Evolutionary conservation across 2,888 invertebrate species (phyloP).

Genomic region (Amphipyra tragopoginis): DNA sequence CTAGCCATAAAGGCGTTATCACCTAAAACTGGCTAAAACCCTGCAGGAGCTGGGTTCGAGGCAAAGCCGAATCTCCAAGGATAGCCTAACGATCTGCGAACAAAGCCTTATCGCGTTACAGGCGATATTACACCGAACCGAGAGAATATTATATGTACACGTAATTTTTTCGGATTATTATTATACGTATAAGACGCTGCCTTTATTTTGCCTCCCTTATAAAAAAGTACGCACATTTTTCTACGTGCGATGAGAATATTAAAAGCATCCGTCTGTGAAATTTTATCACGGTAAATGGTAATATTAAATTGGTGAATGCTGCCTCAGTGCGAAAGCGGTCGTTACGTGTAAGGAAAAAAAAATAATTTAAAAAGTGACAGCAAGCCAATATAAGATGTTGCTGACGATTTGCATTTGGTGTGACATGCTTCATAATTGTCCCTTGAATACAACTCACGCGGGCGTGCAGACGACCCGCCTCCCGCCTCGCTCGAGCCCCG

Average conservation of each 20-base stretch:
- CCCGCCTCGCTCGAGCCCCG: too few relatives aligned
- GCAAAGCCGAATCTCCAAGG: conserved; percentile 44
- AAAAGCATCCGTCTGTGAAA: conserved; percentile 40
- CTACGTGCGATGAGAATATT: conserved; percentile 38
- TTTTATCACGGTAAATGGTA: conserved; percentile 23
- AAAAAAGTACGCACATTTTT: conserved; percentile 44
- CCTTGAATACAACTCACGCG: too few relatives aligned
- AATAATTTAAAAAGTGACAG: too few relatives aligned
- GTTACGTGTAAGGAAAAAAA: too few relatives aligned
- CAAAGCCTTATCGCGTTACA: conserved; percentile 49
- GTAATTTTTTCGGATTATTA: conserved; percentile 44
- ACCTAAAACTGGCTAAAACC: conserved; percentile 22
- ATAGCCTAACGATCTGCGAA: conserved; percentile 48
- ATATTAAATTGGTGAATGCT: conserved; percentile 37
- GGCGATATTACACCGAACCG: conserved; percentile 28
- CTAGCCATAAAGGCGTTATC: conserved; percentile 42
- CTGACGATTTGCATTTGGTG: too few relatives aligned
- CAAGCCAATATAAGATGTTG: too few relatives aligned
- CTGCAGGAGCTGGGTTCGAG: conserved; percentile 25
- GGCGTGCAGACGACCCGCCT: too few relatives aligned
- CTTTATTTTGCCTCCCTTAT: conserved; percentile 23
- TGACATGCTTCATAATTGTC: too few relatives aligned
- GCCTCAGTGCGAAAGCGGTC: background rate
- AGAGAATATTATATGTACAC: conserved; percentile 43
- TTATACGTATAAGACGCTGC: conserved; percentile 25